Conservation (phyloP, 2,113 vertebrate genomes). For the Phaethon lepturus region DNA sequence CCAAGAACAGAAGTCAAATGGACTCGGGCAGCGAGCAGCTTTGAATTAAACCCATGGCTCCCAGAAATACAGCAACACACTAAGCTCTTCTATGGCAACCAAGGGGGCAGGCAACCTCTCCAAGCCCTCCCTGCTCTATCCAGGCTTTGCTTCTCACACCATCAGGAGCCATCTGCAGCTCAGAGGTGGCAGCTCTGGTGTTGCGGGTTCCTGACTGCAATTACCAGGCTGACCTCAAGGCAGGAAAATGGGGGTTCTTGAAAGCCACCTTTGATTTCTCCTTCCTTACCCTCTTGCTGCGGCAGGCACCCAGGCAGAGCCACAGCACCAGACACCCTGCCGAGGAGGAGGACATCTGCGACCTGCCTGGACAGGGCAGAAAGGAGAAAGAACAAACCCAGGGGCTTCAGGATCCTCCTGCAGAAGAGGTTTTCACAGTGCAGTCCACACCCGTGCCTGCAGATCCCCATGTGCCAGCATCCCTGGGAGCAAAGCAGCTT, state of each 20-base stretch:
- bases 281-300: accelerated
- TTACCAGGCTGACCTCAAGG: not conserved
- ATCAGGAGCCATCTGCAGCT: not conserved
- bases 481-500: not conserved
- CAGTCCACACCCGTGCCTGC: accelerated
- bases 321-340: not conserved
- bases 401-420: not conserved
- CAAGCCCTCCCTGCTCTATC: not conserved
- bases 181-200: not conserved
- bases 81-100: not conserved
- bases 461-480: not conserved
- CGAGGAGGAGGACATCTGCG: accelerated
- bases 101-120: not conserved
- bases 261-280: not conserved
- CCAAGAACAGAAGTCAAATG: not conserved
- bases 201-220: not conserved
- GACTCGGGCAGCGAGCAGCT: not conserved
- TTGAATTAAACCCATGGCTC: not conserved
- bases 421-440: not conserved
- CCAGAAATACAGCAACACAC: not conserved
- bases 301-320: not conserved
- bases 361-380: not conserved
- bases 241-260: not conserved
- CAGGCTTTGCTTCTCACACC: not conserved
- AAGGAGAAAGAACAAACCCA: not conserved